Evolutionary conservation across 1,140 invertebrate genomes (phyloP).

Genomic region (Meloidogyne chitwoodi): DNA sequence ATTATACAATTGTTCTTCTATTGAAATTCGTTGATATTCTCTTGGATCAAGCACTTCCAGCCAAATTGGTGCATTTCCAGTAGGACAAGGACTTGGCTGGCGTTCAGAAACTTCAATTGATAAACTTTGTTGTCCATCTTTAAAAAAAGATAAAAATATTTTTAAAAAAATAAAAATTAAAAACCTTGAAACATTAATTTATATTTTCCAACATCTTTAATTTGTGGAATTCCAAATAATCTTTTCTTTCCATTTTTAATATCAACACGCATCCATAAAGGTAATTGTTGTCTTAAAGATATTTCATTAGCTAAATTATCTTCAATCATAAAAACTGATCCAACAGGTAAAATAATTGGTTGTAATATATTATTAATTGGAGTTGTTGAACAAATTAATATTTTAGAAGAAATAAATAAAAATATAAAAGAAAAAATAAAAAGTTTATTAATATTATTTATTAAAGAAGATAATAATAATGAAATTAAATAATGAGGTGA

Average conservation of each 20-base stretch:
- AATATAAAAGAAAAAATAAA: background rate
- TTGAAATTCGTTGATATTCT: background rate
- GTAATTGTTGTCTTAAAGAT: background rate
- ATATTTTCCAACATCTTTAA: slow-evolving; percentile 9
- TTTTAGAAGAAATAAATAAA: background rate
- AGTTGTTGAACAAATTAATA: background rate
- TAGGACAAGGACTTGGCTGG: background rate
- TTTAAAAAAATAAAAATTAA: background rate
- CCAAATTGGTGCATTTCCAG: background rate
- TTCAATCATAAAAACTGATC: slow-evolving; percentile 1
- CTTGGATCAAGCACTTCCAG: slow-evolving; percentile 5
- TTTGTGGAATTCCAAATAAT: slow-evolving; percentile 19
- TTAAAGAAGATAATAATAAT: background rate
- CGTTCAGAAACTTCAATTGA: background rate
- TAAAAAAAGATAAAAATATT: too few species aligned
- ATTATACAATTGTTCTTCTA: slow-evolving; percentile 15
- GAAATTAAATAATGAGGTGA: background rate
- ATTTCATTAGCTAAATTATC: background rate
- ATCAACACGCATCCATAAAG: background rate
- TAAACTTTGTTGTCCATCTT: background rate
- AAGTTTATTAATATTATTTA: background rate
- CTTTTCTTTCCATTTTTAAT: background rate
- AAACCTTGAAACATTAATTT: background rate
- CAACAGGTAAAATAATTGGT: slow-evolving; percentile 3
- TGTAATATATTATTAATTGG: background rate